These are phyloP conservation scores for Cyphomyrus plagiostoma DNA, from an alignment of 2,113 vertebrate genomes.

Conservation along the genomic window DNA sequence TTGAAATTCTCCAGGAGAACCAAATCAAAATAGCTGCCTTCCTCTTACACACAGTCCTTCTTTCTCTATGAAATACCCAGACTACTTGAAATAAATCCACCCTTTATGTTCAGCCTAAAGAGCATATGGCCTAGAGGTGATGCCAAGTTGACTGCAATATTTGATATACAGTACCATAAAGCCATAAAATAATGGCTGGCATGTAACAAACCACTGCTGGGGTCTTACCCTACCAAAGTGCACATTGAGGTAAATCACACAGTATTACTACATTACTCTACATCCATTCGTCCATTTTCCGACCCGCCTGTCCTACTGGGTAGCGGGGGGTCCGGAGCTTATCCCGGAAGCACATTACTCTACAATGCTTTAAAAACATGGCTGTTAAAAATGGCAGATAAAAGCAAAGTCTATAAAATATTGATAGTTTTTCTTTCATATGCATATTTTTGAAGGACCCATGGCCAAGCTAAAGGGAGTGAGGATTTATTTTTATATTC, in stretches of 20 bases:
- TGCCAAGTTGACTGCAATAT: background rate
- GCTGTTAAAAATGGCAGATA: background rate
- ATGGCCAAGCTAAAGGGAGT: background rate
- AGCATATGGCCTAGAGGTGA: background rate
- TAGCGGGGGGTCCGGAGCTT: too few relatives aligned
- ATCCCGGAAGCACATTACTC: background rate
- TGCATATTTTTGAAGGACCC: background rate
- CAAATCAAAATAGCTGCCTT: conserved; percentile 9
- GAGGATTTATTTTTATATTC: background rate
- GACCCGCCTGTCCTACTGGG: too few relatives aligned
- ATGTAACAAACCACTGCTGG: background rate
- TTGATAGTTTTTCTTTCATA: background rate
- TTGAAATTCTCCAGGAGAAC: background rate
- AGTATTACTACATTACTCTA: background rate
- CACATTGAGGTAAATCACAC: background rate
- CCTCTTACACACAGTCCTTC: background rate
- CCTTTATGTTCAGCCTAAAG: background rate
- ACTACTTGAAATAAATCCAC: background rate
- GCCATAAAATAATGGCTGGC: background rate
- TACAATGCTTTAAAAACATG: background rate
- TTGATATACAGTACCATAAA: background rate
- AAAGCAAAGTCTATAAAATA: conserved; percentile 18
- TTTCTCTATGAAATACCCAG: background rate
- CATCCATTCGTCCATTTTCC: too few relatives aligned
- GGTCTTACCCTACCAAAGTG: background rate